Evolutionary conservation across 1,140 invertebrate species (phyloP), one percentile per base, ranked within the genome.

Genomic region (Danaus plexippus): DNA sequence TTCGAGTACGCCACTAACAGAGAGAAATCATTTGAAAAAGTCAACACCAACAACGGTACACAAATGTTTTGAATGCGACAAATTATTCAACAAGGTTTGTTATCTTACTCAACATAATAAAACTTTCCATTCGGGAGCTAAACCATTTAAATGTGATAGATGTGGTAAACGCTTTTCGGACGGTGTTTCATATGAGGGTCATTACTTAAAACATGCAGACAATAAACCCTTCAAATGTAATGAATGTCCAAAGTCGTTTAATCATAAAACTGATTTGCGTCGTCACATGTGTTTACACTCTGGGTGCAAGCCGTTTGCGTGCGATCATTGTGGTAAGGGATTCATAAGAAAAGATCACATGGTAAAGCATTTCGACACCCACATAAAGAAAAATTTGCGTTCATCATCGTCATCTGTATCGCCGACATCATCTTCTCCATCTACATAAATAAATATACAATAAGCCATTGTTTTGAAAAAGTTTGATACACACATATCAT

Each of bases 341-440:
- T 97, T 97, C 83, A 97, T 96, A 63, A 91, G 97, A 51, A 96
- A 97, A 80, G 97, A 98, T 81, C 97, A 98, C 81, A 95, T 98
- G 94, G 90, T 95, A 56, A 98, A 98, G 83, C 97, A 98, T 84
- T 88, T 91, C 53, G 93, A 95, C 54, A 98, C 95, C 15, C 97
- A 98, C 82, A 77, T 78, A 62, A 88, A 84, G 70, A 88, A 87
- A 62, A 84, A 75, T 57, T 63, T 77, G 53, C 76, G 79, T 11
- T 72, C 82, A 9, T 66, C 71, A 15, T 59, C 71, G 40, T 67
- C 67, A 13, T 61, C 67, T 32, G 54, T 71, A 45, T 69, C 73
- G 47, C 69, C 72, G n/a, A 71, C 73, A 54, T 71, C 71, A 44
- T 57, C 69, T 1, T 57, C 71, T 6, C 67, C 78, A n/a, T 67